Evolutionary conservation across 2,113 vertebrate species (phyloP).

Genomic region (Poecilia latipinna): DNA sequence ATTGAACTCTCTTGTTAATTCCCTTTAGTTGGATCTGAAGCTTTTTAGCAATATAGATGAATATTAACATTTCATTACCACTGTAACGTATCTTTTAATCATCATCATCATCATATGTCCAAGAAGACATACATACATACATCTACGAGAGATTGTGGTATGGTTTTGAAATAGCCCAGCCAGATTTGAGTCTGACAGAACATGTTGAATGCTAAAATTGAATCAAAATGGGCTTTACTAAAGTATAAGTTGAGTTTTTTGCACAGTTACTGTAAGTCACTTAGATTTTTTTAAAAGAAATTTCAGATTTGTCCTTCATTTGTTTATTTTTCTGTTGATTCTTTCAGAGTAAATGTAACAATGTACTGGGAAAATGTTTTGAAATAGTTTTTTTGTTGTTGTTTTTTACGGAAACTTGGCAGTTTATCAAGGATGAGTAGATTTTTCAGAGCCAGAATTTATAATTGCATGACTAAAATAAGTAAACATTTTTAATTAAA

Average conservation of each 20-base stretch:
- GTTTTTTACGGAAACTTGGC: not conserved
- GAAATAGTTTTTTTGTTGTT: not conserved
- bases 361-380: not conserved
- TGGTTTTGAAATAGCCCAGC: no score
- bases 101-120: no score
- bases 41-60: no score
- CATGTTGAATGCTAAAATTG: not conserved
- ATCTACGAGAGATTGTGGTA: no score
- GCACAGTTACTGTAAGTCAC: not conserved
- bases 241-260: not conserved
- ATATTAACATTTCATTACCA: no score
- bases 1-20: no score
- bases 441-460: not conserved
- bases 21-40: no score
- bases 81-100: no score
- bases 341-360: not conserved
- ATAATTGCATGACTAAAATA: not conserved
- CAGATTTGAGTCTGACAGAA: no score
- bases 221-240: not conserved
- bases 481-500: not conserved
- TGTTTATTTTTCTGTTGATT: not conserved
- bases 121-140: no score
- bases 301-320: no score
- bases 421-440: not conserved
- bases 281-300: not conserved